Percentiles rank a stretch among this genome's conserved stretches.
phyloP scores from a whole-genome alignment of 2,113 vertebrate species.

The Syrrhaptes paradoxus region DNA sequence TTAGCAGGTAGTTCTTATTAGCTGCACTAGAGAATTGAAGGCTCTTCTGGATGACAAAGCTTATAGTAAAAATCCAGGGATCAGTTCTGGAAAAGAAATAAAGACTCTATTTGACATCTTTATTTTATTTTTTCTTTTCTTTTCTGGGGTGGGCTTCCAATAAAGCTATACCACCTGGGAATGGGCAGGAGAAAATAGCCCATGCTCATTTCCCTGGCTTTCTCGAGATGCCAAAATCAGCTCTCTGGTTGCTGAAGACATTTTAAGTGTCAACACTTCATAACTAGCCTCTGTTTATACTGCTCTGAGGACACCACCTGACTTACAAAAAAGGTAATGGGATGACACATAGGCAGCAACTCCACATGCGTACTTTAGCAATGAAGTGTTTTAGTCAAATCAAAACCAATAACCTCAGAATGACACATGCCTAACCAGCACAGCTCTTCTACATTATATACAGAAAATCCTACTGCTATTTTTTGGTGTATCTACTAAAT shows the following conservation, averaged over 20 bases:
- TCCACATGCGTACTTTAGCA: background rate
- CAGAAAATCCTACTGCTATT: background rate
- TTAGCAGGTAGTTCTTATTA: background rate
- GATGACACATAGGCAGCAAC: background rate
- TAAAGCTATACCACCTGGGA: background rate
- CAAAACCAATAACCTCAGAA: background rate
- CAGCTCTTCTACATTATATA: background rate
- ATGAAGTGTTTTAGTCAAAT: background rate
- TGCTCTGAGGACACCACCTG: background rate
- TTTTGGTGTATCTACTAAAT: background rate
- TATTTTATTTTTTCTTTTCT: rapidly evolving
- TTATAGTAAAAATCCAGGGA: background rate
- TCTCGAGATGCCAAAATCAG: background rate
- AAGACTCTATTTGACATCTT: background rate
- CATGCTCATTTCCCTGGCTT: background rate
- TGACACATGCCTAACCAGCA: background rate
- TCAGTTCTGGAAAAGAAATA: background rate
- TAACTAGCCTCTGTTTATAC: background rate
- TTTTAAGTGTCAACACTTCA: background rate
- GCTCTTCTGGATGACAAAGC: background rate
- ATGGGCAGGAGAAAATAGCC: background rate
- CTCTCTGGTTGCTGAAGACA: background rate
- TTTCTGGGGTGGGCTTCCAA: background rate
- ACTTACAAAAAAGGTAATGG: background rate
- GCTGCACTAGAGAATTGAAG: background rate